Evolutionary conservation across 2,113 vertebrate genomes (phyloP).

Genomic region (Dendrocopos noguchii): DNA sequence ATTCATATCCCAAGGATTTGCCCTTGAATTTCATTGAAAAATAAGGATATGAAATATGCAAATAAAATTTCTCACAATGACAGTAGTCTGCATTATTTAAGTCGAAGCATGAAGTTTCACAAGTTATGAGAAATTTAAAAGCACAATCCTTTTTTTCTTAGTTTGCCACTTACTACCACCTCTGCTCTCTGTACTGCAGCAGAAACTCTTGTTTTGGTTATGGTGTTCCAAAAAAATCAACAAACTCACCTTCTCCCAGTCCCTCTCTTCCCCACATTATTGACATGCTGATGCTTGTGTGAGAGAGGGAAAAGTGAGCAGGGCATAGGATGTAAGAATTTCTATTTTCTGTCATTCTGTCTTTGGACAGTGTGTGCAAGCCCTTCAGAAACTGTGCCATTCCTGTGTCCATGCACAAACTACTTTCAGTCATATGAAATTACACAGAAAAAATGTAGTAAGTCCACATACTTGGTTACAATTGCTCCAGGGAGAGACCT

Average conservation of each 20-base stretch:
- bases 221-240: background rate
- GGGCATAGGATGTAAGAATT: background rate
- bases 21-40: background rate
- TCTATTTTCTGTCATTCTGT: background rate
- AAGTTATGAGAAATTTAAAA: background rate
- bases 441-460: background rate
- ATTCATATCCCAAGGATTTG: background rate
- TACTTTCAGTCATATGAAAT: background rate
- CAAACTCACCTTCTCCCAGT: rapidly evolving
- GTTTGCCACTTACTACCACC: background rate
- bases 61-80: background rate
- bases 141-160: background rate
- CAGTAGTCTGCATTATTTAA: background rate
- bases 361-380: background rate
- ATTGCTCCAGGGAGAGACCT: background rate
- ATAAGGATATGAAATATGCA: background rate
- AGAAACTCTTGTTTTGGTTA: background rate
- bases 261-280: background rate
- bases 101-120: background rate
- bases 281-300: background rate
- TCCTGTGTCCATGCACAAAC: background rate
- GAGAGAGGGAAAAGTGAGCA: rapidly evolving
- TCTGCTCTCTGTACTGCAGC: background rate
- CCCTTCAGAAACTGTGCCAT: background rate
- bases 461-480: no score